Conservation (phyloP, 1,140 invertebrate genomes). For the Drosophila bifasciata region DNA sequence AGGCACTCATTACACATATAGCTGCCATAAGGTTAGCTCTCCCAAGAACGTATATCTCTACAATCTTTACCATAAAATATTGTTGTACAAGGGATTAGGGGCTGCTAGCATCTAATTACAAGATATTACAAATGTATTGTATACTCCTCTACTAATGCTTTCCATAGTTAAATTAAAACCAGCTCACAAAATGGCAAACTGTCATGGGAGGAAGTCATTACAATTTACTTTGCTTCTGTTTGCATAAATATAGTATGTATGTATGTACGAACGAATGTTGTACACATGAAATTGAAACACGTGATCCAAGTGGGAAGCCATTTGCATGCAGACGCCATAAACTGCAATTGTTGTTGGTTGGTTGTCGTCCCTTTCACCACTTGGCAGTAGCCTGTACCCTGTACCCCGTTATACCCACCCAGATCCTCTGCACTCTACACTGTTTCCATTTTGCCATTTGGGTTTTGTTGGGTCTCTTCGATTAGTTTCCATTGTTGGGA, state of each 20-base stretch:
- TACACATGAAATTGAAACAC: slow-evolving; percentile 52
- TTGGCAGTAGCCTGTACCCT: no score
- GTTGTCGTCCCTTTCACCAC: slow-evolving; percentile 14
- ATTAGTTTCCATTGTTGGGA: slow-evolving; percentile 61
- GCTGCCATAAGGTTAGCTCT: no score
- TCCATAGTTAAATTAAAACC: slow-evolving; percentile 1
- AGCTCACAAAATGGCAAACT: slow-evolving; percentile 7
- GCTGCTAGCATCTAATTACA: neutral
- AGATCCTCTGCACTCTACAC: no score
- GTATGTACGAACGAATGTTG: no score
- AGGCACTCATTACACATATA: no score
- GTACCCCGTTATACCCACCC: neutral
- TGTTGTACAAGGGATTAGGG: no score
- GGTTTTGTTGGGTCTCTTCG: slow-evolving; percentile 47
- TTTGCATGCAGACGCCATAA: slow-evolving; percentile 76
- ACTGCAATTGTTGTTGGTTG: slow-evolving; percentile 44
- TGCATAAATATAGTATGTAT: no score
- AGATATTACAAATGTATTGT: neutral
- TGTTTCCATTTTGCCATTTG: slow-evolving; percentile 35
- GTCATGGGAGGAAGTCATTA: slow-evolving; percentile 39
- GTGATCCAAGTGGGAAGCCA: slow-evolving; percentile 51
- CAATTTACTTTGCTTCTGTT: slow-evolving; percentile 37
- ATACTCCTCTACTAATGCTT: neutral
- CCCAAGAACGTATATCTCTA: no score
- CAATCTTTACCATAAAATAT: no score